These are phyloP conservation scores for Ondatra zibethicus DNA, from an alignment of 2,113 vertebrate species.

Conservation along the genomic window DNA sequence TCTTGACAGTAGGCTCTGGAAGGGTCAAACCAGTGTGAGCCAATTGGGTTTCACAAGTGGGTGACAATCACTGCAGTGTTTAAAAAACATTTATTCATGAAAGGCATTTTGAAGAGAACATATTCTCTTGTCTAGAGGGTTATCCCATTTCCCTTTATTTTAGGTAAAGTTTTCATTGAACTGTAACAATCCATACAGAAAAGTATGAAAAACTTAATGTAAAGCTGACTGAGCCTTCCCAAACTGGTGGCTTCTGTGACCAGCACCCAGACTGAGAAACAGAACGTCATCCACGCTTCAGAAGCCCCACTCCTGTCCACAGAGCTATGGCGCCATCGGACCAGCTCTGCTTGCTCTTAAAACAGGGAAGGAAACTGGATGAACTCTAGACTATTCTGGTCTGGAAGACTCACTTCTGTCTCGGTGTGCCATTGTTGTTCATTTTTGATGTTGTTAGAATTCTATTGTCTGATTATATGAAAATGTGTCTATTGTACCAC, in stretches of 20 bases:
- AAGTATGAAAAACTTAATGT: neutral
- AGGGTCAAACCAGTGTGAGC: neutral
- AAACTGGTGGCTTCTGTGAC: neutral
- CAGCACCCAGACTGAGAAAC: neutral
- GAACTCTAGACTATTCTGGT: neutral
- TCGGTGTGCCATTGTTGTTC: neutral
- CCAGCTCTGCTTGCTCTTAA: neutral
- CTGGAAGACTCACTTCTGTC: neutral
- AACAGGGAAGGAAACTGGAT: neutral
- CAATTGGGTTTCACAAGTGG: neutral
- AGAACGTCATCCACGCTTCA: neutral
- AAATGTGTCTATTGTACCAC: neutral
- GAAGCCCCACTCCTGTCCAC: neutral
- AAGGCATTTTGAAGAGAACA: neutral
- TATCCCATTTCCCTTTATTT: constrained; percentile 1
- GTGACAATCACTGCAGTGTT: neutral
- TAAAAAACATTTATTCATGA: constrained; percentile 41
- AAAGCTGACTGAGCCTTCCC: constrained; percentile 7
- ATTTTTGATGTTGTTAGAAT: constrained; percentile 20
- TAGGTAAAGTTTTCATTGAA: neutral
- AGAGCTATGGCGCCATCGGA: neutral
- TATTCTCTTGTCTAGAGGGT: neutral
- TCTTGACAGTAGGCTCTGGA: neutral
- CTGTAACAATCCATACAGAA: neutral
- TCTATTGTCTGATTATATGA: neutral